phyloP scores from a whole-genome alignment of 37 sponge, comb jelly and placozoan genomes.

The Petrosia ficiformis region DNA sequence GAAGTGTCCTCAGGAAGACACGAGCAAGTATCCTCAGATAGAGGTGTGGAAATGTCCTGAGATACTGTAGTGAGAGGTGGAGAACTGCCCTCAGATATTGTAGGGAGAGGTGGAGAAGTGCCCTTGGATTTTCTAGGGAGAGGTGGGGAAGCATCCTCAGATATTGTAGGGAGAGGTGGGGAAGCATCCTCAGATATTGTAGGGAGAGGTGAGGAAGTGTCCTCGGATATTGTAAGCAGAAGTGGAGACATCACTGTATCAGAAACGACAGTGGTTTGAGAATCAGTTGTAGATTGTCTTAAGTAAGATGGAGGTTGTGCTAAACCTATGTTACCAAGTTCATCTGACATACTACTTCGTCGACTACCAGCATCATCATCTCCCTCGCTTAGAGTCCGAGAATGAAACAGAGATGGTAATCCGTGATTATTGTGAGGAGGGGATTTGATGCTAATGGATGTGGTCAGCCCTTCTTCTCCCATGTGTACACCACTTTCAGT shows the following conservation, averaged over 20 bases:
- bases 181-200: neutral
- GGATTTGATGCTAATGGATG: neutral
- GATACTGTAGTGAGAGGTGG: too few species aligned
- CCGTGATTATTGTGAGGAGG: neutral
- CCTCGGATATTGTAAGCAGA: neutral
- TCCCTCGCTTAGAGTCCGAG: neutral
- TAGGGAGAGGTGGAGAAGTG: too few species aligned
- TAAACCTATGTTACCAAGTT: too few species aligned
- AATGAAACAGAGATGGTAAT: neutral
- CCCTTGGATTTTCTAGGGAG: too few species aligned
- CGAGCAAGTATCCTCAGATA: too few species aligned
- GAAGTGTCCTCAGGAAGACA: too few species aligned
- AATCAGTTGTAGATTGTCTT: too few species aligned
- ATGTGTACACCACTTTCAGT: neutral
- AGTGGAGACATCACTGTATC: too few species aligned
- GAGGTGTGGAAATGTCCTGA: too few species aligned
- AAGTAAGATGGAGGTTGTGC: too few species aligned
- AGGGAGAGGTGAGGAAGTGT: neutral
- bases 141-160: neutral
- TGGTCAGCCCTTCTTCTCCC: neutral
- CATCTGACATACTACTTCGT: neutral
- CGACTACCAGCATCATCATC: neutral
- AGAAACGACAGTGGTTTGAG: too few species aligned
- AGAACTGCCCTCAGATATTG: too few species aligned
- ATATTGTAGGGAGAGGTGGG: neutral